A percentile compares a stretch with the other conserved stretches of the same genome.
phyloP scores from a whole-genome alignment of 2,797 vertebrate genomes.

The Erpetoichthys calabaricus region DNA sequence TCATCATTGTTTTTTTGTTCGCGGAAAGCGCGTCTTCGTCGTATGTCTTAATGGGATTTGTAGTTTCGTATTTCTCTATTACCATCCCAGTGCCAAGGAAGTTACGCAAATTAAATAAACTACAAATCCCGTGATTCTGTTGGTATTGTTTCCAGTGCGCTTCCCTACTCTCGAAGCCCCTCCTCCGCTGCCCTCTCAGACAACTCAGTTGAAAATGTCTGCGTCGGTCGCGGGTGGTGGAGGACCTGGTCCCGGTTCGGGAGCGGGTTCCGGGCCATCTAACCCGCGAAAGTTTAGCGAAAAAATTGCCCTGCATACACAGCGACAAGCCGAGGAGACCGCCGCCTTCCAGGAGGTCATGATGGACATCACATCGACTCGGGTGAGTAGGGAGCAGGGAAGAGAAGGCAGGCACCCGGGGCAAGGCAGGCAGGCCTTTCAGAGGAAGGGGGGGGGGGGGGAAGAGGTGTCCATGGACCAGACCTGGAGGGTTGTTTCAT shows the following conservation, averaged over 20 bases:
- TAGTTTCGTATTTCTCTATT: conserved; percentile 20
- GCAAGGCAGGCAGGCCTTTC: conserved; percentile 35
- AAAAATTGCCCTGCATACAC: conserved; percentile 84
- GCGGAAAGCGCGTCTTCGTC: conserved; percentile 3
- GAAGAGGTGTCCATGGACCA: neutral
- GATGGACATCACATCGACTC: conserved; percentile 87
- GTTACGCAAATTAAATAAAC: conserved; percentile 20
- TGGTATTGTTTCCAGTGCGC: conserved; percentile 9
- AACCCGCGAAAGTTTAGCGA: conserved; percentile 92
- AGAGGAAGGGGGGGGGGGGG: neutral
- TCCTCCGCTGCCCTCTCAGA: conserved; percentile 26
- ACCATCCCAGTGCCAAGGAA: neutral
- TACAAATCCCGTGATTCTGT: conserved; percentile 7
- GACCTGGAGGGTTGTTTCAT: no score
- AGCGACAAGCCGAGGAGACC: conserved; percentile 87
- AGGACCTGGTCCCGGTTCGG: conserved; percentile 47
- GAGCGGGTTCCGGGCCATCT: conserved; percentile 47
- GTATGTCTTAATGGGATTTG: conserved; percentile 21
- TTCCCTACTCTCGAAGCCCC: conserved; percentile 10
- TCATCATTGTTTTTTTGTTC: neutral
- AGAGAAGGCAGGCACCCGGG: conserved; percentile 19
- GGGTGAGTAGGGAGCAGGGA: conserved; percentile 52
- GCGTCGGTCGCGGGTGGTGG: conserved; percentile 44
- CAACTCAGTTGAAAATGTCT: conserved; percentile 55
- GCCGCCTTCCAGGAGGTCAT: conserved; percentile 93